phyloP scores from a whole-genome alignment of 1,140 invertebrate genomes.

The Drosophila setifemur region DNA sequence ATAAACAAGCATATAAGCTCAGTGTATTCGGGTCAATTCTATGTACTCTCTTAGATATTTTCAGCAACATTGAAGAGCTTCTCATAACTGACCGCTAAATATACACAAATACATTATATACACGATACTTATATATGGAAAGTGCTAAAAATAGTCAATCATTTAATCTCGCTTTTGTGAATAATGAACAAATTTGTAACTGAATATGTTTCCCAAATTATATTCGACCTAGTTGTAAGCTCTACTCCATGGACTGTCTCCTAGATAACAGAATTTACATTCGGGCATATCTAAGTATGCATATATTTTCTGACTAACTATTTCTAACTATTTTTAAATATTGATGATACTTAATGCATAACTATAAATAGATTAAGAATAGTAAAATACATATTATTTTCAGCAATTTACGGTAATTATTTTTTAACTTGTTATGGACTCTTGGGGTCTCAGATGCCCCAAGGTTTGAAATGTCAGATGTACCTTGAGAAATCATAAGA shows the following conservation, averaged over 20 bases:
- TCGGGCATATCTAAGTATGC: conserved; percentile 22
- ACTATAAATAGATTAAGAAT: conserved; percentile 14
- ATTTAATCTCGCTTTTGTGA: background rate
- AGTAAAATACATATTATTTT: conserved; percentile 33
- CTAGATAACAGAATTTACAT: conserved; percentile 77
- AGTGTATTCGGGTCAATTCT: background rate
- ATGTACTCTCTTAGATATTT: background rate
- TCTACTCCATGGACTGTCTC: conserved; percentile 76
- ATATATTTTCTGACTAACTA: conserved; percentile 67
- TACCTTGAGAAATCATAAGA: conserved; percentile 55
- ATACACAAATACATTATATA: no score
- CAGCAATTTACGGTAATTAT: conserved; percentile 46
- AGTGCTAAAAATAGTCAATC: no score
- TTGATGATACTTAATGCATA: conserved; percentile 1
- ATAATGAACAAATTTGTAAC: conserved; percentile 1
- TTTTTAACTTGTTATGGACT: conserved; percentile 68
- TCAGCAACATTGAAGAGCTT: conserved; percentile 17
- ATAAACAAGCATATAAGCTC: background rate
- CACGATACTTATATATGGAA: no score
- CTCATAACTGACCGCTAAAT: background rate
- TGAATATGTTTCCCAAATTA: background rate
- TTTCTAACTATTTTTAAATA: conserved; percentile 59
- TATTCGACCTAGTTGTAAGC: conserved; percentile 50
- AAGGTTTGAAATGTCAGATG: conserved; percentile 63
- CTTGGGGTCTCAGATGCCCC: conserved; percentile 18